A percentile compares a stretch with the other conserved stretches of the same genome.
These are phyloP conservation scores for Phataginus tricuspis DNA, from an alignment of 2,797 vertebrate genomes.

Conservation along the genomic window DNA sequence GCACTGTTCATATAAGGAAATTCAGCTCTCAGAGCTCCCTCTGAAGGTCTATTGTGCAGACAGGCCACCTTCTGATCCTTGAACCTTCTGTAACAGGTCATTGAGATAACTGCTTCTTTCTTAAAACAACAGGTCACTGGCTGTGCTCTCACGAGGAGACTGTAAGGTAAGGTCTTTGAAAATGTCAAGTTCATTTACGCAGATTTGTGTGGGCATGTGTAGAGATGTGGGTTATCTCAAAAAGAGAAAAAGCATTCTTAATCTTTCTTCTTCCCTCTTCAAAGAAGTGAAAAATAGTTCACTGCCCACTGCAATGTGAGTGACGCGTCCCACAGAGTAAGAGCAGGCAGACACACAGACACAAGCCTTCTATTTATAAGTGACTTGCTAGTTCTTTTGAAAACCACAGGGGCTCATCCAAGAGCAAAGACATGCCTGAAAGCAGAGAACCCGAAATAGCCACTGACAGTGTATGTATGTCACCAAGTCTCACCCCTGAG, in stretches of 20 bases:
- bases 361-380: conserved; percentile 66
- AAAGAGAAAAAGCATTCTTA: conserved; percentile 63
- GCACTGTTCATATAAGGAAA: conserved; percentile 32
- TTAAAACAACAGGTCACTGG: neutral
- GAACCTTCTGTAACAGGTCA: conserved; percentile 40
- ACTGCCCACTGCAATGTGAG: conserved; percentile 52
- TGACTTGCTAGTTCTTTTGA: conserved; percentile 71
- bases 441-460: conserved; percentile 75
- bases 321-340: neutral
- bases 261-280: conserved; percentile 67
- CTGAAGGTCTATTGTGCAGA: neutral
- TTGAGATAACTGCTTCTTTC: conserved; percentile 52
- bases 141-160: conserved; percentile 58
- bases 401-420: conserved; percentile 76
- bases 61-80: neutral
- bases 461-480: conserved; percentile 48
- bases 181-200: conserved; percentile 74
- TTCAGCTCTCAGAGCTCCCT: neutral
- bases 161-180: conserved; percentile 50
- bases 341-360: conserved; percentile 49
- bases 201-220: conserved; percentile 62
- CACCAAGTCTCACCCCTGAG: conserved; percentile 63
- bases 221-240: conserved; percentile 75
- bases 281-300: conserved; percentile 75
- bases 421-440: conserved; percentile 70